phyloP scores from a whole-genome alignment of 2,888 invertebrate genomes.

The Phlogophora meticulosa region DNA sequence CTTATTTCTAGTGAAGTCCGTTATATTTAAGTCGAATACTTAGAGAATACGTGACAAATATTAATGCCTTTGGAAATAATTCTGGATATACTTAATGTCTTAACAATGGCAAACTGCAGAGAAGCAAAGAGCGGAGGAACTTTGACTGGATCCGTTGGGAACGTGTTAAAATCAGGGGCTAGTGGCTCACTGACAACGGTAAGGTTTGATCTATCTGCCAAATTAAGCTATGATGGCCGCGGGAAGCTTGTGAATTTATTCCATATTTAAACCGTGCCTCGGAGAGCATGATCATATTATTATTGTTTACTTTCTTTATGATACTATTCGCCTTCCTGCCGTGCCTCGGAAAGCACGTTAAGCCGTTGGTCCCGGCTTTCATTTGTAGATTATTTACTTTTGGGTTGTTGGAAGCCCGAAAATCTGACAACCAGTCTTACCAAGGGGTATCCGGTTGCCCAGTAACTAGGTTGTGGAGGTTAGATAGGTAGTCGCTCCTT shows the following conservation, averaged over 20 bases:
- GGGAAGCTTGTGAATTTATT: conserved; percentile 9
- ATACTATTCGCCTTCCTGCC: no score
- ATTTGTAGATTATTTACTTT: no score
- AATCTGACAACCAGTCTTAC: no score
- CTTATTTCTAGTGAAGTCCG: not conserved
- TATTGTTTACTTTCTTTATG: not conserved
- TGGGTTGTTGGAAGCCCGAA: no score
- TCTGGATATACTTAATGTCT: conserved; percentile 1
- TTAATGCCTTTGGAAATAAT: not conserved
- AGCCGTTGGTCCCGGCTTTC: no score
- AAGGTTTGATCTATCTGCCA: not conserved
- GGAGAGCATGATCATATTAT: not conserved
- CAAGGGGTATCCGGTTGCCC: no score
- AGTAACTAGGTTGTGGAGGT: no score
- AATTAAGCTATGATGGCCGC: conserved; percentile 10
- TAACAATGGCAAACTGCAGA: not conserved
- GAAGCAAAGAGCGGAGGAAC: not conserved
- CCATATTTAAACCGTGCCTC: not conserved
- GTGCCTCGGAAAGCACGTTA: no score
- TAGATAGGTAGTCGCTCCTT: no score
- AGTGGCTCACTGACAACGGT: conserved; percentile 6
- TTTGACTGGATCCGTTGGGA: conserved; percentile 15
- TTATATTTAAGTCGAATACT: not conserved
- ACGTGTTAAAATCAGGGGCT: conserved; percentile 12
- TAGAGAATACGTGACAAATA: conserved; percentile 14